Evolutionary conservation across 30 jellyfish, hydroid and myxozoan species (phyloP).

Genomic region (Catostylus mosaicus): DNA sequence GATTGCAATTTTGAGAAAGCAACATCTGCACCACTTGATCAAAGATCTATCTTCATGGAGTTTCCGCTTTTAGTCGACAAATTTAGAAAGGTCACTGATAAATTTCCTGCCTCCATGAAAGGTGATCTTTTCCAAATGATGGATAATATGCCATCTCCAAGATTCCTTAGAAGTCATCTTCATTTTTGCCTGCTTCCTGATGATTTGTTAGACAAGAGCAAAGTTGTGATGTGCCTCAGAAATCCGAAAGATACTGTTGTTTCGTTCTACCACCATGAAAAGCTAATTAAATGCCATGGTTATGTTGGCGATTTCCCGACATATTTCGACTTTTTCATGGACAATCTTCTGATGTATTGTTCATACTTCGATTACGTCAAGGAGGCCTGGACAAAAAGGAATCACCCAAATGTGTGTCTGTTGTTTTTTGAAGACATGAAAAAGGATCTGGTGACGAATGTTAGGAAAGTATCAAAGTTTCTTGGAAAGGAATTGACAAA

Average conservation of each 20-base stretch:
- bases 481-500: background rate
- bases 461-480: background rate
- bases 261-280: conserved; percentile 26
- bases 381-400: conserved; percentile 21
- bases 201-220: conserved; percentile 12
- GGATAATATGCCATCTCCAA: conserved; percentile 11
- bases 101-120: background rate
- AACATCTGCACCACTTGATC: background rate
- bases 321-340: conserved; percentile 35
- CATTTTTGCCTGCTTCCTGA: conserved; percentile 10
- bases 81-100: background rate
- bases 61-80: background rate
- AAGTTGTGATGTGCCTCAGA: conserved; percentile 26
- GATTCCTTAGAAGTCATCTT: conserved; percentile 18
- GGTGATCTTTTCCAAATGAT: background rate
- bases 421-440: conserved; percentile 41
- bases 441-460: conserved; percentile 11
- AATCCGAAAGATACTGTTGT: conserved; percentile 52
- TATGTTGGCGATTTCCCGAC: conserved; percentile 9
- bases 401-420: conserved; percentile 45
- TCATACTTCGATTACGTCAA: conserved; percentile 25
- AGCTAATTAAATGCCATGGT: background rate
- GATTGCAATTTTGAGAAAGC: background rate
- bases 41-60: conserved; percentile 1
- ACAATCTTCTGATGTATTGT: conserved; percentile 4